These are phyloP conservation scores for Phalacrocorax brasilianus DNA, from an alignment of 2,113 vertebrate genomes.

Conservation along the genomic window DNA sequence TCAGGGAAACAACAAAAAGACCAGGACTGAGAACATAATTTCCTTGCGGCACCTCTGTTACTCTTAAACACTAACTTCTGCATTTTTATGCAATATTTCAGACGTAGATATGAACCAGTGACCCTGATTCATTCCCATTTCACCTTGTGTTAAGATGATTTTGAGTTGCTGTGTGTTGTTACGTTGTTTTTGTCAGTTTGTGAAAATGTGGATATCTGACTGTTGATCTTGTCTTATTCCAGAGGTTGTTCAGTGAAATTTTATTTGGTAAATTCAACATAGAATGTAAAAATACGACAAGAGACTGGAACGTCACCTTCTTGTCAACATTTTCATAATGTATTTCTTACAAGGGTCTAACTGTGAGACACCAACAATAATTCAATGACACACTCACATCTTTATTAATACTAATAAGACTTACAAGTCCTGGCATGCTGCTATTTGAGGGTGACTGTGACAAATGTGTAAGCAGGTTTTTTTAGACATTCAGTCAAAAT, in stretches of 20 bases:
- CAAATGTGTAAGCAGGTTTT: neutral
- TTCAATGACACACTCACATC: neutral
- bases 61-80: neutral
- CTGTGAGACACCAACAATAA: neutral
- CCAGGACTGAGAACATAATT: neutral
- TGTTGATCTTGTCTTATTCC: neutral
- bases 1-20: neutral
- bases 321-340: neutral
- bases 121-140: neutral
- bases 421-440: neutral
- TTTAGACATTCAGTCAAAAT: constrained; percentile 3
- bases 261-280: neutral
- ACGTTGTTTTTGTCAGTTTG: neutral
- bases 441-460: neutral
- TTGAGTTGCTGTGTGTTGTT: neutral
- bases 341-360: neutral
- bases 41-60: neutral
- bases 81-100: neutral
- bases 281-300: neutral
- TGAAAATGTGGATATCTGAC: neutral
- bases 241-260: neutral
- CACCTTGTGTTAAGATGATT: neutral
- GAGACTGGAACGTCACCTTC: neutral
- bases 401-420: constrained; percentile 13
- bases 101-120: neutral